These are phyloP conservation scores for Pomatostomus ruficeps DNA, from an alignment of 2,113 vertebrate genomes.

Conservation along the genomic window DNA sequence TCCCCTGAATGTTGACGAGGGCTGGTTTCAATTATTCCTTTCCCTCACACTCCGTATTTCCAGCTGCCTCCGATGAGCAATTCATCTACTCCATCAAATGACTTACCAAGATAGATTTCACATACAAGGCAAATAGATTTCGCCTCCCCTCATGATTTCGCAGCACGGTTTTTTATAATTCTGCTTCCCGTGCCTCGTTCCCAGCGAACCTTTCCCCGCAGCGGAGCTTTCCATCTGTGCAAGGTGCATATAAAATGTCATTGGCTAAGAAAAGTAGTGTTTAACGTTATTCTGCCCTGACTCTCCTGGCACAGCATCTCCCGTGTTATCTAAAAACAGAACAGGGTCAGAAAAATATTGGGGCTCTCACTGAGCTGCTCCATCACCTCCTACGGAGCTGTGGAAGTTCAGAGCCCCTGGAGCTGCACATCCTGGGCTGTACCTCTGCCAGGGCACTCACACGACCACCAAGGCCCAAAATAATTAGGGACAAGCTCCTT, in stretches of 20 bases:
- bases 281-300: not conserved
- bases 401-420: not conserved
- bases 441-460: accelerated
- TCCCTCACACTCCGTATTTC: conserved; percentile 28
- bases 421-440: accelerated
- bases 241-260: not conserved
- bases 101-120: conserved; percentile 44
- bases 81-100: conserved; percentile 27
- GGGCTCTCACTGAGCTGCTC: not conserved
- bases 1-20: not conserved
- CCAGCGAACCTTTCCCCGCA: not conserved
- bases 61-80: conserved; percentile 38
- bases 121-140: conserved; percentile 20
- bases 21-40: conserved; percentile 55
- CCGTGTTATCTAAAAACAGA: accelerated
- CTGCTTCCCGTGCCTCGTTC: not conserved
- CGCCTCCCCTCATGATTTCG: not conserved
- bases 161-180: not conserved
- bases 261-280: not conserved
- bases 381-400: accelerated
- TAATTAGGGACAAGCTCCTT: not conserved
- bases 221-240: not conserved
- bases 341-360: not conserved
- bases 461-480: not conserved
- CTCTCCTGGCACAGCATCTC: not conserved